Evolutionary conservation across 37 sponge, comb jelly and placozoan genomes (phyloP).

Genomic region (Ephydatia muelleri): DNA sequence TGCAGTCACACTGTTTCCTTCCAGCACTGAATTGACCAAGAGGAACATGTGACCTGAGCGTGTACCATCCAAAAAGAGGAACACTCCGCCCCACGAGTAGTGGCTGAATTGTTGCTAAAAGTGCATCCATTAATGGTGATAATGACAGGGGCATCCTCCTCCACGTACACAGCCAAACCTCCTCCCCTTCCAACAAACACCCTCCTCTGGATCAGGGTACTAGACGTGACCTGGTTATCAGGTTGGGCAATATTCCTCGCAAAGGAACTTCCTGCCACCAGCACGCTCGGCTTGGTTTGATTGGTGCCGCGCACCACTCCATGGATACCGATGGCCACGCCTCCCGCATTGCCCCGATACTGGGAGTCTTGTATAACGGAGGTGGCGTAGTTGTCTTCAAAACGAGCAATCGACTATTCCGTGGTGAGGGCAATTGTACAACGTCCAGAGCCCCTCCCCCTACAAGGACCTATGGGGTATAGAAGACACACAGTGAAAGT

Average conservation of each 20-base stretch:
- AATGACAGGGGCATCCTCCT: too few relatives aligned
- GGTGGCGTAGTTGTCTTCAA: slow-evolving; percentile 29
- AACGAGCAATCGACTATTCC: slow-evolving; percentile 19
- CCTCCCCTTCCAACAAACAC: too few relatives aligned
- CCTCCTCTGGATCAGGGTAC: too few relatives aligned
- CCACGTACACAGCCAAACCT: too few relatives aligned
- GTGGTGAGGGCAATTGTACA: neutral
- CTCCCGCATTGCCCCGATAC: too few relatives aligned
- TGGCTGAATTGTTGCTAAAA: slow-evolving; percentile 26
- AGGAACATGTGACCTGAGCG: neutral
- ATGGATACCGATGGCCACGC: too few relatives aligned
- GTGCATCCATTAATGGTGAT: slow-evolving; percentile 5
- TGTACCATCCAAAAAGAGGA: neutral
- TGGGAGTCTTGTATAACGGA: too few relatives aligned
- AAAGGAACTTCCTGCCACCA: slow-evolving; percentile 11
- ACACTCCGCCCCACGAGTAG: slow-evolving; percentile 28
- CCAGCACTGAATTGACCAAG: neutral
- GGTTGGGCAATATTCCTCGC: too few relatives aligned
- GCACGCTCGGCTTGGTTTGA: neutral
- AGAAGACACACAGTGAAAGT: too few relatives aligned
- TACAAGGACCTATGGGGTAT: neutral
- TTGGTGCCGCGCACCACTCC: too few relatives aligned
- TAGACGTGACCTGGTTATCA: too few relatives aligned
- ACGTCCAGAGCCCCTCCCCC: slow-evolving; percentile 17
- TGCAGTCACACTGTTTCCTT: neutral